Evolutionary conservation across 1,140 invertebrate genomes (phyloP), one percentile per base, ranked within the genome.

Genomic region (Melipona quadrifasciata): DNA sequence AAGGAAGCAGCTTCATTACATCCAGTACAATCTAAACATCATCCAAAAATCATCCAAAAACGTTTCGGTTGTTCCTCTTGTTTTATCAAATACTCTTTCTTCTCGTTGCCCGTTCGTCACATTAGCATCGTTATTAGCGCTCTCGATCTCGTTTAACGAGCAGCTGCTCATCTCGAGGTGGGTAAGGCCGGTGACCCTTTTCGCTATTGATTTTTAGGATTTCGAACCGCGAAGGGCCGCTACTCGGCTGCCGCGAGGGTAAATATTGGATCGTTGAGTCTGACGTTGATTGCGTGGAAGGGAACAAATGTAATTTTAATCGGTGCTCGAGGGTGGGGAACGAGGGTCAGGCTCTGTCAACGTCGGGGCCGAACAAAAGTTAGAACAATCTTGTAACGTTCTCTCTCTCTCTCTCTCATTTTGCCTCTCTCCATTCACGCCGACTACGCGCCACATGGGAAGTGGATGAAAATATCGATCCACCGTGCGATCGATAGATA

Each of bases 241-340:
- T 76, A 78, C 86, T 88, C 86, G 31, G 61, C 73, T 79, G 68
- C 76, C 73, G 58, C 87, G 77, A 85, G 86, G 80, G 87, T 88
- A 89, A 89, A 88, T 88, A 88, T 88, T 88, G 82, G 87, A 84
- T 88, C 87, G 87, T 87, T 80, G 84, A 87, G 86, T 77, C 82
- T 85, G 87, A 88, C 87, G 87, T 89, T 89, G 87, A 89, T 89
- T 88, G 86, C 79, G 83, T 70, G 83, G 87, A 88, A 89, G 87
- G 87, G 86, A 88, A 89, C 87, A 89, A 89, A 89, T 89, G 87
- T 89, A 89, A 89, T 89, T 89, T 89, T 89, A 89, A 89, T 89
- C 87, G 87, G 34, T 61, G 57, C 61, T 72, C 87, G 39, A 84
- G 78, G 6, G 47, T 2, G 5, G 27, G 24, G 24, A 51, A 31